Percentiles rank a stretch among this genome's conserved stretches.
Conservation (phyloP, 2,797 vertebrate genomes). For the Lepilemur septentrionalis region DNA sequence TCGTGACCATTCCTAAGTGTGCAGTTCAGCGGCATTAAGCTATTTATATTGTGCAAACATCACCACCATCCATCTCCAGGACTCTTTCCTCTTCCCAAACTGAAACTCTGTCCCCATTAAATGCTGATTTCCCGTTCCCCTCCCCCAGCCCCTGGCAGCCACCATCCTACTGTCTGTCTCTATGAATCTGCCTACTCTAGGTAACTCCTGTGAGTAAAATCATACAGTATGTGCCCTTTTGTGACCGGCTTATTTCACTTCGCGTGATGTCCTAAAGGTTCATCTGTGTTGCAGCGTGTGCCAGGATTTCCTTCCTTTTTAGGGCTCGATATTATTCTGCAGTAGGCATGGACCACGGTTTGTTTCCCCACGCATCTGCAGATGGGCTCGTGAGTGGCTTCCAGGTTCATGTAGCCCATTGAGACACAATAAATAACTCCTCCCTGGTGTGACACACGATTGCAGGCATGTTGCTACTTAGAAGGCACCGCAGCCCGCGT, state of each 20-base stretch:
- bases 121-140: no score
- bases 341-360: not conserved
- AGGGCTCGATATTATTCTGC: not conserved
- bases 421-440: not conserved
- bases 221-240: not conserved
- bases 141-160: no score
- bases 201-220: not conserved
- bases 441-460: not conserved
- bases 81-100: not conserved
- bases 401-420: accelerated
- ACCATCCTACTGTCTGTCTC: not conserved
- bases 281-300: accelerated
- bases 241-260: not conserved
- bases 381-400: not conserved
- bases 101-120: not conserved
- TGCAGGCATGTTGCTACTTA: accelerated
- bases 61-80: not conserved
- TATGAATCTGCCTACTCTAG: not conserved
- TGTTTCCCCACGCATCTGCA: not conserved
- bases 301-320: not conserved
- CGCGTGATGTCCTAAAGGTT: not conserved
- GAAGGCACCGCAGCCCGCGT: not conserved
- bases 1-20: not conserved
- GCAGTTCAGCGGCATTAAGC: not conserved
- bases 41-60: not conserved